Base-by-base conservation (phyloP, 2,113 vertebrate species). In the Tragelaphus strepsiceros region DNA sequence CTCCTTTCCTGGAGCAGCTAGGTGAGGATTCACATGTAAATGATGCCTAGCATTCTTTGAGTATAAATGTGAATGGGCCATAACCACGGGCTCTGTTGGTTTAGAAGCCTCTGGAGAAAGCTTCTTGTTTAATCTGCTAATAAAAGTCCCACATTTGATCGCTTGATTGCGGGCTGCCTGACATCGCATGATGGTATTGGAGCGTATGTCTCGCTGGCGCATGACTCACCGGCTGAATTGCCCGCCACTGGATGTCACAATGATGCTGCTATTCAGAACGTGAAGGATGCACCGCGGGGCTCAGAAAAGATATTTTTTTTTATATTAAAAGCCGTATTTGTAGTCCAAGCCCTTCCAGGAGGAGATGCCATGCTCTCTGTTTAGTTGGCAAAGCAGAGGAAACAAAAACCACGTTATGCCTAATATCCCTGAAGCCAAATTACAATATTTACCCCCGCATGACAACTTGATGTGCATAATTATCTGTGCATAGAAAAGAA, bases 371-470 rank as follows among this genome's bases (percentile, higher is more conserved):
- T 78, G n/a, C 46, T 97, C 77, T 67, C 67, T 96, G 87, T 88
- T 97, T 95, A 53, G 64, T 61, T 71, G 54, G 53, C 59, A 35
- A 98, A 59, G 71, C 32, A 26, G 64, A 94, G 35, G 59, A 94
- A 97, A 92, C 95, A 96, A 98, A 97, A 96, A 21, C 17, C n/a
- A 89, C 43, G 91, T 96, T 97, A 95, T 85, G 74, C 84, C 15
- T 85, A 94, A 96, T 96, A 81, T 85, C 91, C 67, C 80, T 81
- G 64, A 61, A 97, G 94, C 67, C 94, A 96, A 90, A 96, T 98
- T 87, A 96, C 88, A 97, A 96, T 97, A 86, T 97, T 98, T 96
- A 97, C 94, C 94, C 84, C 97, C 1, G 1, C 61, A 39, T 95
- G 61, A 54, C 96, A 94, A 97, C 90, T 90, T 94, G 93, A 95